A percentile compares a stretch with the other conserved stretches of the same genome.
phyloP scores from a whole-genome alignment of 2,888 invertebrate genomes.

The Pegoplata infirma region DNA sequence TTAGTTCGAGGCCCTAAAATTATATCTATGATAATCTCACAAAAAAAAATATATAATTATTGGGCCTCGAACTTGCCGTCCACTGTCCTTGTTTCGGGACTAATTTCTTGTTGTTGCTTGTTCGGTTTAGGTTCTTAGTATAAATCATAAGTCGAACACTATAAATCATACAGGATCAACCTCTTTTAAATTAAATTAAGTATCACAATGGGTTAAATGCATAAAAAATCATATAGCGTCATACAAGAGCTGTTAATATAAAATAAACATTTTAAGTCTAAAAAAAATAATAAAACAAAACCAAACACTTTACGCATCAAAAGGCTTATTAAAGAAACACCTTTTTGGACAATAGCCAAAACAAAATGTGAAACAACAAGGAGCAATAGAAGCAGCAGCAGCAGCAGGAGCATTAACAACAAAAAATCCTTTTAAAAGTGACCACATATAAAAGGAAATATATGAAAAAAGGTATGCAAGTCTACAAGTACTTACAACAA shows the following conservation, averaged over 20 bases:
- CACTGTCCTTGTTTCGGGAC: too few species aligned
- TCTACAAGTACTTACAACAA: background rate
- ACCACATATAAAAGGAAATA: slow-evolving; percentile 48
- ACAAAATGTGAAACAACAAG: slow-evolving; percentile 23
- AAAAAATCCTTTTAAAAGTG: slow-evolving; percentile 34
- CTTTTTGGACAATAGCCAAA: slow-evolving; percentile 67
- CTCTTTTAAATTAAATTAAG: too few species aligned
- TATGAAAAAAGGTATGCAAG: slow-evolving; percentile 12
- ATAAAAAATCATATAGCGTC: slow-evolving; percentile 2
- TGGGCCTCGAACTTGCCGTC: too few species aligned
- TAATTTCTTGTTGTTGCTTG: too few species aligned
- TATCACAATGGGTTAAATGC: slow-evolving; percentile 3
- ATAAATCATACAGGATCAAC: too few species aligned
- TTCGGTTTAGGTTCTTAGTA: too few species aligned
- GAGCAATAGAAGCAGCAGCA: background rate
- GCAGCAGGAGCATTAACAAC: background rate
- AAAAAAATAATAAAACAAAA: slow-evolving; percentile 54
- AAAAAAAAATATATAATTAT: too few species aligned
- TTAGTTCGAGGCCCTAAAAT: too few species aligned
- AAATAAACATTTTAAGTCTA: slow-evolving; percentile 69
- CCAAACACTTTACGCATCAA: slow-evolving; percentile 67
- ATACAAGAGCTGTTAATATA: slow-evolving; percentile 66
- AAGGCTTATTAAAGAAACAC: slow-evolving; percentile 65
- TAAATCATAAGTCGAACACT: too few species aligned
- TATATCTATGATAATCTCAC: too few species aligned